These are phyloP conservation scores for Epizoanthus rinbou DNA, from an alignment of 92 coral and sea anemone species.

Conservation along the genomic window DNA sequence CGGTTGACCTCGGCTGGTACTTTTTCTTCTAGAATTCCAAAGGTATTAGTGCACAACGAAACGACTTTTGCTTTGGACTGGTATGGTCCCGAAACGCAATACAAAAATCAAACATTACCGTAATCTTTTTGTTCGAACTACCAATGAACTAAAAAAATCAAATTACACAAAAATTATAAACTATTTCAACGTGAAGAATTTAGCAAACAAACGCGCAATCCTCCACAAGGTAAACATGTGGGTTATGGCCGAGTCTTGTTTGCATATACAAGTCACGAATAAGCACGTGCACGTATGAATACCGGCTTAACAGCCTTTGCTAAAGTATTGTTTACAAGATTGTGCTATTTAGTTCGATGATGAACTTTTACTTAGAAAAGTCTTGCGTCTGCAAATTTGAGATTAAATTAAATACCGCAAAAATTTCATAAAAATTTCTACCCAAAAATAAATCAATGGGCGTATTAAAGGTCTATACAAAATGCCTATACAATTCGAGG, in stretches of 20 bases:
- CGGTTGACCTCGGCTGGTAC: slow-evolving; percentile 14
- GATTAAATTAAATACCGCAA: too few species aligned
- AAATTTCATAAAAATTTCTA: too few species aligned
- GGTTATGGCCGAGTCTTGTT: not conserved
- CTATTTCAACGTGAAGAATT: not conserved
- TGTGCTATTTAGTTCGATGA: not conserved
- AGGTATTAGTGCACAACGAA: not conserved
- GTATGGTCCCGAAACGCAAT: not conserved
- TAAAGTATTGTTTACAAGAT: not conserved
- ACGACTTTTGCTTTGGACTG: not conserved
- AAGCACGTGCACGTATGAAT: not conserved
- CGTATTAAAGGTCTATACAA: too few species aligned
- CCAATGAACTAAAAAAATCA: not conserved
- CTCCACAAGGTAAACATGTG: not conserved
- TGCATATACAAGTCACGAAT: not conserved
- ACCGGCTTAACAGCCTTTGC: not conserved
- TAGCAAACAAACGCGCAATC: not conserved
- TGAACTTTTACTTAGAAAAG: not conserved
- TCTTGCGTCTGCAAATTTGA: not conserved
- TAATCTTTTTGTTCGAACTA: not conserved
- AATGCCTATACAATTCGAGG: too few species aligned
- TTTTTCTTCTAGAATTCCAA: not conserved
- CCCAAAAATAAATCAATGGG: too few species aligned
- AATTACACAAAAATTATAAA: not conserved
- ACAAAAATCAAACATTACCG: not conserved